phyloP scores from a whole-genome alignment of 2,797 vertebrate genomes.

The Cercopithecus neglectus region DNA sequence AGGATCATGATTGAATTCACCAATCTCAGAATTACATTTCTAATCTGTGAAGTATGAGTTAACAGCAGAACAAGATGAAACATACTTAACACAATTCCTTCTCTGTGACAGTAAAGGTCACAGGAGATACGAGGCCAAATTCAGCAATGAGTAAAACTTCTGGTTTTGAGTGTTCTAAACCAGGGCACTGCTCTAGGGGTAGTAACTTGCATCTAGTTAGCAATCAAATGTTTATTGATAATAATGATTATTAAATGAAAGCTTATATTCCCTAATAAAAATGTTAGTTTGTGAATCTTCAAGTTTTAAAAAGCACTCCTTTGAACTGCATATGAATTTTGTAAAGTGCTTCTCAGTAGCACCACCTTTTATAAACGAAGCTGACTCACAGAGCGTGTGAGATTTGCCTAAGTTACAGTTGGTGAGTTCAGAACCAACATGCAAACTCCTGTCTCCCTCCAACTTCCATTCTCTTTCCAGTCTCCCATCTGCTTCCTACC shows the following conservation, averaged over 20 bases:
- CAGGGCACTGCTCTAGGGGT: background rate
- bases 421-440: background rate
- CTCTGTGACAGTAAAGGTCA: background rate
- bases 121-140: background rate
- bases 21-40: conserved; percentile 49
- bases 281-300: background rate
- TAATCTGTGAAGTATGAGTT: background rate
- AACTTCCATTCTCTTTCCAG: background rate
- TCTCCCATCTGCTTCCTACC: background rate
- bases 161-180: background rate
- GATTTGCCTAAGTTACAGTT: background rate
- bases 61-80: background rate
- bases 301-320: background rate
- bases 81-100: background rate
- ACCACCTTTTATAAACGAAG: background rate
- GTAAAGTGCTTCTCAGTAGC: background rate
- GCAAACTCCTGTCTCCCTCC: background rate
- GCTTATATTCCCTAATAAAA: background rate
- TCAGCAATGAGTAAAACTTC: background rate
- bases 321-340: background rate
- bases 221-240: background rate
- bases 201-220: background rate
- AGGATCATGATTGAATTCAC: background rate
- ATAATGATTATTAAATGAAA: background rate
- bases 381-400: background rate